Base-by-base conservation (phyloP, 2,113 vertebrate species). In the Alouatta palliata region DNA sequence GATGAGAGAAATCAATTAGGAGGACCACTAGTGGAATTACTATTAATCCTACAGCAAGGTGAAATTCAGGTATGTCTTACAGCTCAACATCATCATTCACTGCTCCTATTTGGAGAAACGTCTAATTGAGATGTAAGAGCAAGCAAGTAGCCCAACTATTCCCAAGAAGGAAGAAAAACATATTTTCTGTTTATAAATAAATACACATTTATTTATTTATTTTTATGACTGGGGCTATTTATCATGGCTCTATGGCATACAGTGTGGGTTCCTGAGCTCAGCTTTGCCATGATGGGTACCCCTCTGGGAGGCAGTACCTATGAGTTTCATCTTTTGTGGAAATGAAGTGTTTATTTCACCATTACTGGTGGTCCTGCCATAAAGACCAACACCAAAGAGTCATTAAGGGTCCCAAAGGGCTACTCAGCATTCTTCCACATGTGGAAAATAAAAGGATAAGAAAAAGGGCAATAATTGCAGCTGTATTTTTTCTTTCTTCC, bases 1-100 rank as follows among this genome's bases (percentile, higher is more conserved):
- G 86, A 92, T 0, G 23, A 90, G 43, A 52, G 56, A 89, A 66
- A 88, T 81, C 66, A 82, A 73, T 83, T 88, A 97, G 97, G 88
- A 83, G 0, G 77, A 76, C 30, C 93, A 64, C 86, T 32, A 79
- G 8, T 47, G 47, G 89, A 58, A 92, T 91, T 35, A 64, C 68
- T 80, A 89, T 27, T 91, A 49, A 91, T 30, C 70, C 56, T 11
- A 85, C 12, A 37, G 0, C 17, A 90, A 35, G 64, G 84, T 6
- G 13, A 79, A 80, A 97, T 83, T 45, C 52, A 92, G 64, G 37
- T 52, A 30, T 6, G 47, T 20, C n/a, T 43, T 1, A 7, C 4
- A 32, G 45, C 40, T 91, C 77, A 5, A 16, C 43, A 43, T 19
- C 40, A 40, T 30, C 5, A 12, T 4, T 12, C 23, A 25, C 54